These are phyloP conservation scores for Chelidonichthys spinosus DNA, from an alignment of 2,797 vertebrate species.

Conservation along the genomic window DNA sequence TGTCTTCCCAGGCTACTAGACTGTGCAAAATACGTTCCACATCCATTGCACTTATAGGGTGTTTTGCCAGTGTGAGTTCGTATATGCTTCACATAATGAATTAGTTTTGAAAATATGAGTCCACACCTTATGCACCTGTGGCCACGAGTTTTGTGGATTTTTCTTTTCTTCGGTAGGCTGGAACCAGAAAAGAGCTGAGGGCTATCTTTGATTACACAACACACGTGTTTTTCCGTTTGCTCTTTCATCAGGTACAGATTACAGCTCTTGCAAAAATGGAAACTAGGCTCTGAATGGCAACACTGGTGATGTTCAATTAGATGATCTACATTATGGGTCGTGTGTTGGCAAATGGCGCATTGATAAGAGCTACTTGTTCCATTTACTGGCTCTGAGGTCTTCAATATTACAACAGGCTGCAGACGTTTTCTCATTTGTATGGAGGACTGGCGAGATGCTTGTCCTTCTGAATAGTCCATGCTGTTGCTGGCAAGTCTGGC, in stretches of 20 bases:
- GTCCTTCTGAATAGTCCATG: slow-evolving; percentile 18
- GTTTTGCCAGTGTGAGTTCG: slow-evolving; percentile 78
- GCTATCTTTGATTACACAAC: slow-evolving; percentile 38
- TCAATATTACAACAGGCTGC: slow-evolving; percentile 82
- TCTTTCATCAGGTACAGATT: slow-evolving; percentile 66
- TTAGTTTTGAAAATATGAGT: slow-evolving; percentile 62
- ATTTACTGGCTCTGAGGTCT: slow-evolving; percentile 51
- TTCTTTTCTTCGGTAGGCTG: slow-evolving; percentile 30
- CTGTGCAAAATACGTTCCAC: slow-evolving; percentile 80
- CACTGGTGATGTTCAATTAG: slow-evolving; percentile 81
- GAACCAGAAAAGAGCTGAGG: background rate
- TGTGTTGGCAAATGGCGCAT: slow-evolving; percentile 76
- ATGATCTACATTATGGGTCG: slow-evolving; percentile 58
- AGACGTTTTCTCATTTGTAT: slow-evolving; percentile 68
- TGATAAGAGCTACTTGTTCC: slow-evolving; percentile 50
- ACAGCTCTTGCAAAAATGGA: slow-evolving; percentile 76
- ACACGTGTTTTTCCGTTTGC: slow-evolving; percentile 64
- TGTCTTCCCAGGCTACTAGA: slow-evolving; percentile 69
- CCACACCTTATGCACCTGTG: slow-evolving; percentile 74
- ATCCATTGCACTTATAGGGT: slow-evolving; percentile 73
- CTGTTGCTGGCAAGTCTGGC: slow-evolving; percentile 1
- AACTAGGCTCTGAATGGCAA: slow-evolving; percentile 62
- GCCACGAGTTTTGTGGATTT: background rate
- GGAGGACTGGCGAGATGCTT: slow-evolving; percentile 48
- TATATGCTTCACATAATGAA: slow-evolving; percentile 71